These are phyloP conservation scores for Theristus sp. DNA, from an alignment of 2,888 invertebrate species.

Conservation along the genomic window DNA sequence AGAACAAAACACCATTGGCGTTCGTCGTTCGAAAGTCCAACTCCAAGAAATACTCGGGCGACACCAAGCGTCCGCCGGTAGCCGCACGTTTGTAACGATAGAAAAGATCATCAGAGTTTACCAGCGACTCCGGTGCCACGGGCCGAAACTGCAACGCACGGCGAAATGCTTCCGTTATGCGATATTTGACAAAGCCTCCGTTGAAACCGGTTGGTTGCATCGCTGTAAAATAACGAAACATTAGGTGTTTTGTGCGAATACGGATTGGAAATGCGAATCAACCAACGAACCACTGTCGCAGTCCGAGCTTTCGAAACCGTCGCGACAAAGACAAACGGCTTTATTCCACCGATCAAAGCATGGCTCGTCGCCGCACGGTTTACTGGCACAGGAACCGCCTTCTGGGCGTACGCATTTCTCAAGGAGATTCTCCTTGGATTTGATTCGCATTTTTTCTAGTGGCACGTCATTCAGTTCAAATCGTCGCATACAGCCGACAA, in stretches of 20 bases:
- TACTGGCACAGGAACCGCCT: conserved; percentile 16
- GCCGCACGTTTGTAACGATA: background rate
- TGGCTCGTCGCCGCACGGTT: conserved; percentile 46
- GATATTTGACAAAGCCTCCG: conserved; percentile 57
- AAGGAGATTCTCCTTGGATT: background rate
- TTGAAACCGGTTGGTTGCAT: conserved; percentile 18
- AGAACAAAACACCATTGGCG: conserved; percentile 59
- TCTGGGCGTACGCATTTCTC: background rate
- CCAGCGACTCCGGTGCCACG: background rate
- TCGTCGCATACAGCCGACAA: conserved; percentile 80
- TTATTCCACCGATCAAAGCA: conserved; percentile 72
- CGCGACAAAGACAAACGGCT: conserved; percentile 43
- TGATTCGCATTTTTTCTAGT: background rate
- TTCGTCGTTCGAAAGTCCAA: conserved; percentile 61
- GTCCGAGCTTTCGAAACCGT: conserved; percentile 24
- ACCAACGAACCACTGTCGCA: background rate
- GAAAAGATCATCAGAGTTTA: conserved; percentile 1
- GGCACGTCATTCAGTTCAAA: conserved; percentile 57
- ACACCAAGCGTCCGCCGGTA: background rate
- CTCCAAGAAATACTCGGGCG: background rate
- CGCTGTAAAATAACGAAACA: too few species aligned
- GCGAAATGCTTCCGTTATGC: conserved; percentile 55
- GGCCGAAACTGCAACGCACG: conserved; percentile 54
- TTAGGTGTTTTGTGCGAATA: too few species aligned
- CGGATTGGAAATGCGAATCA: too few species aligned